These are phyloP conservation scores for Iguana delicatissima DNA, from an alignment of 2,797 vertebrate species.

Conservation along the genomic window DNA sequence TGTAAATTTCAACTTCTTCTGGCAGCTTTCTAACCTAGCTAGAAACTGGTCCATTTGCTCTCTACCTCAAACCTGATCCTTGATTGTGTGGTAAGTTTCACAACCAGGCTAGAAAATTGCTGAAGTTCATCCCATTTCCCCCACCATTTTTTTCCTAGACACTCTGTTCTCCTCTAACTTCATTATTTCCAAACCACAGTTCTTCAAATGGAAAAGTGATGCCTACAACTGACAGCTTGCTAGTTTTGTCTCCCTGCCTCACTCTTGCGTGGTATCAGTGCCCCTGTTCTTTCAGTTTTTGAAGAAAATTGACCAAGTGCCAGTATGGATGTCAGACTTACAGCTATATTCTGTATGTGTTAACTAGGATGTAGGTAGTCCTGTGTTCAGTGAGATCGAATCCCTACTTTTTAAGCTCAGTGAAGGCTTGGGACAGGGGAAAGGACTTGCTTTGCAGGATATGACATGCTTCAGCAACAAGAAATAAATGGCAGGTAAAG, in stretches of 20 bases:
- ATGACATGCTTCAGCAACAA: not conserved
- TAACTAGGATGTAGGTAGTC: not conserved
- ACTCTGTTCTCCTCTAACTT: not conserved
- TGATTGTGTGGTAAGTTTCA: not conserved
- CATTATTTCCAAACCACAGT: not conserved
- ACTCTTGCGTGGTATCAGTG: not conserved
- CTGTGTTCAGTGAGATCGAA: not conserved
- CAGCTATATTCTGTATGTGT: not conserved
- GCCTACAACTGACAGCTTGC: not conserved
- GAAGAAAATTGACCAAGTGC: not conserved
- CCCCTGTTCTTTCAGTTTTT: not conserved
- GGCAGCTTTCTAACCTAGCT: not conserved
- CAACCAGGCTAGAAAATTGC: not conserved
- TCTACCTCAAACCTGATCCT: not conserved
- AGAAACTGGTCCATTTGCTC: not conserved
- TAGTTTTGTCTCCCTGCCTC: not conserved
- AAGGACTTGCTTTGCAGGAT: not conserved
- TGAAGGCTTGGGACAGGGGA: not conserved
- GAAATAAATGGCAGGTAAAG: not conserved
- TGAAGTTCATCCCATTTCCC: not conserved
- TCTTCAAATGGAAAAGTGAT: not conserved
- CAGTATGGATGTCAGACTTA: not conserved
- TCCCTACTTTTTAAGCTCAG: not conserved
- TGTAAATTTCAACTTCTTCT: not conserved
- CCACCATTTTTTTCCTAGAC: not conserved